Evolutionary conservation across 2,797 vertebrate species (phyloP).

Genomic region (Staurois parvus): DNA sequence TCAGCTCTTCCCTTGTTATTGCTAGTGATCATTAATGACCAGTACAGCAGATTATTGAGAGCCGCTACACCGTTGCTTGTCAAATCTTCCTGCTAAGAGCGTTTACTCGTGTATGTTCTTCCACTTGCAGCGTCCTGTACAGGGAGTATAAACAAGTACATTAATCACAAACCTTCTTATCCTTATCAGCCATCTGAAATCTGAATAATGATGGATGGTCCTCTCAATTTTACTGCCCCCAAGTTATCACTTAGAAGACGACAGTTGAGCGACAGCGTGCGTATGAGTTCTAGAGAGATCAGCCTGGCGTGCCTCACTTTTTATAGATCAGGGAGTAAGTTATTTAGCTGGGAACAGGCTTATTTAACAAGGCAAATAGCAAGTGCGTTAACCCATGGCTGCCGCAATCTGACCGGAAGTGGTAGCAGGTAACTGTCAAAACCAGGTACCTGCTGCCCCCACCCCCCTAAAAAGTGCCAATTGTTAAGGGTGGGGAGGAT

Average conservation of each 20-base stretch:
- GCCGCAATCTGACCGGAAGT: no score
- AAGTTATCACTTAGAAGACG: not conserved
- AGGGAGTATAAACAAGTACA: not conserved
- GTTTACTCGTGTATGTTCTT: not conserved
- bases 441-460: no score
- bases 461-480: no score
- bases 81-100: not conserved
- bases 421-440: no score
- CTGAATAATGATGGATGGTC: constrained; percentile 37
- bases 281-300: not conserved
- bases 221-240: constrained; percentile 4
- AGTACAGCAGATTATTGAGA: not conserved
- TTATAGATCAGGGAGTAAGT: not conserved
- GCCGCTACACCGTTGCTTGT: not conserved
- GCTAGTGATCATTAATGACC: not conserved
- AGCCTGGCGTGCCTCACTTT: not conserved
- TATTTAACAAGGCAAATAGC: not conserved
- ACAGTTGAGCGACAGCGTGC: not conserved
- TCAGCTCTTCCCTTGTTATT: not conserved
- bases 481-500: no score
- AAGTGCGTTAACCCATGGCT: not conserved
- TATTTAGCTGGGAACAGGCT: not conserved
- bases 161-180: constrained; percentile 5
- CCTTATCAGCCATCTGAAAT: constrained; percentile 12
- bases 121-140: not conserved